phyloP scores from a whole-genome alignment of 2,888 invertebrate genomes.

The Archaeoteleia sp. region DNA sequence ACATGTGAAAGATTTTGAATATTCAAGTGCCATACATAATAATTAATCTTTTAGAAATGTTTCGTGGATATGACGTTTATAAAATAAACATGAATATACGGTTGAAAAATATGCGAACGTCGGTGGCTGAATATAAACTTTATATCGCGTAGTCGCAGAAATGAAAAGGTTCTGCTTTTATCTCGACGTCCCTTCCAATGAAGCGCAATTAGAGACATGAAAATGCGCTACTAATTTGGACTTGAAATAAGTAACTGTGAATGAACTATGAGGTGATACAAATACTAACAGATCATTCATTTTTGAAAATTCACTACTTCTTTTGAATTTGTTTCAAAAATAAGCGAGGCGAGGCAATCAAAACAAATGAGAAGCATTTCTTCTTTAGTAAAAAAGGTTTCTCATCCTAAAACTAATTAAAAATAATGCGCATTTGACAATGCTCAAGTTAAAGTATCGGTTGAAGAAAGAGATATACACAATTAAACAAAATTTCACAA shows the following conservation, averaged over 20 bases:
- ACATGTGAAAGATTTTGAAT: constrained; percentile 15
- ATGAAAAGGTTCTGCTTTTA: background rate
- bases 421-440: no score
- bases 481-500: no score
- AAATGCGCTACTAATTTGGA: constrained; percentile 34
- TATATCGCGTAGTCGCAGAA: constrained; percentile 15
- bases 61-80: constrained; percentile 25
- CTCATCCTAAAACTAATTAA: no score
- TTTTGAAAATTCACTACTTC: constrained; percentile 42
- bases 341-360: constrained; percentile 15
- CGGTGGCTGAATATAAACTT: constrained; percentile 13
- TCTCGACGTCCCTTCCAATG: constrained; percentile 29
- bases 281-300: constrained; percentile 34
- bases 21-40: constrained; percentile 8
- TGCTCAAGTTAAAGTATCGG: no score
- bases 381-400: no score
- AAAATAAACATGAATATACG: constrained; percentile 15
- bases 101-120: constrained; percentile 11
- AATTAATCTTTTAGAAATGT: constrained; percentile 29
- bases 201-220: constrained; percentile 49
- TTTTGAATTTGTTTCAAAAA: no score
- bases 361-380: no score
- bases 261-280: constrained; percentile 37
- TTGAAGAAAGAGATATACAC: no score
- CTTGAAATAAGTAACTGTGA: constrained; percentile 36